Base-by-base conservation (phyloP, 2,888 invertebrate genomes). In the Heliconius aoede region DNA sequence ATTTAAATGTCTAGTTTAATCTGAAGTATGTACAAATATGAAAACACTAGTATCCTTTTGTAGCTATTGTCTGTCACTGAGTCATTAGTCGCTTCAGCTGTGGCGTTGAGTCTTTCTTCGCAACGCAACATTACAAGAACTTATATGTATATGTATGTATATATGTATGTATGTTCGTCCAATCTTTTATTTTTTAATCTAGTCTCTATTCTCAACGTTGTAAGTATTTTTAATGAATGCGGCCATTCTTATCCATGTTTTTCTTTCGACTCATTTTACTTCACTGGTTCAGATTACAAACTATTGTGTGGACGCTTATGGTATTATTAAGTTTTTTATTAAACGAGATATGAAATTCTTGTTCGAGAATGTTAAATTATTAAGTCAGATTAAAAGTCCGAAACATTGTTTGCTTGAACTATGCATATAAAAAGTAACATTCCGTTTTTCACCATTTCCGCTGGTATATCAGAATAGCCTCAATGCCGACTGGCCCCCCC, bases 41-140 rank as follows among this genome's bases (percentile, higher is more conserved):
- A 28, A 30, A 30, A 55, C 69, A n/a, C 69, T 55, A n/a, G 51
- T n/a, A 69, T 55, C 21, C 32, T 72, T 58, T 71, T 71, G 71
- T 64, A 55, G 24, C 75, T 68, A 75, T 69, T 75, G 62, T 67
- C 51, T 76, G 76, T 76, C 73, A 73, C 60, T 61, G 76, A 76
- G 73, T 76, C 73, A 76, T 76, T 76, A 76, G 67, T 65, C 65
- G 73, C 61, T 76, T 76, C 76, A 68, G 76, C 61, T 68, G 67
- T 30, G 67, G 76, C 58, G 75, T 62, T 65, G 76, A 73, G 67
- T 28, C 32, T 68, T 76, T 61, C 60, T 73, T 68, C 67, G n/a
- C 60, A 73, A 68, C 68, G 72, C 58, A 68, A 73, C 68, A 61
- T 72, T 73, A 68, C 61, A 32, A 65, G 24, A 24, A 65, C 15